A percentile compares a stretch with the other conserved stretches of the same genome.
Conservation (phyloP, 2,888 invertebrate species). For the Cheilosia impressa region DNA sequence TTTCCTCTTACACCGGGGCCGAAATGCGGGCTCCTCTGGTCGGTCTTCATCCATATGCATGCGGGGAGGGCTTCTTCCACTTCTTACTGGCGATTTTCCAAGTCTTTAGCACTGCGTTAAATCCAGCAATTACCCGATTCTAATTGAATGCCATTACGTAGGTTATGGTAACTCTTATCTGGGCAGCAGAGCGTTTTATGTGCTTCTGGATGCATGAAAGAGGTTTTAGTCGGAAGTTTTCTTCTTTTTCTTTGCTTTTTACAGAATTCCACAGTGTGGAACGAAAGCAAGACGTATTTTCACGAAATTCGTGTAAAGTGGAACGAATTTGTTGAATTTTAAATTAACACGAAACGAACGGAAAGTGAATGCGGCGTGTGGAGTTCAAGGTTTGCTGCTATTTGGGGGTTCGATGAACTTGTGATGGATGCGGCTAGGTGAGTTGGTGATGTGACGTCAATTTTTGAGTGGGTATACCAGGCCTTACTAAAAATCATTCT, state of each 20-base stretch:
- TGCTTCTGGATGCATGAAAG: slow-evolving; percentile 72
- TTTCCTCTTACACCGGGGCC: neutral
- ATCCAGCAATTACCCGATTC: slow-evolving; percentile 74
- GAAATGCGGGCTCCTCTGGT: neutral
- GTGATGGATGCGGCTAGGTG: too few relatives aligned
- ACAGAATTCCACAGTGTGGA: slow-evolving; percentile 30
- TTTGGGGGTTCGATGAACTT: neutral
- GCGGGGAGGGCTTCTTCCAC: neutral
- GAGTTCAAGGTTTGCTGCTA: neutral
- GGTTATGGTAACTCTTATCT: slow-evolving; percentile 61
- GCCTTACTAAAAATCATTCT: too few relatives aligned
- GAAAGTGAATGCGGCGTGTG: neutral
- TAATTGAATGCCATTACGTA: slow-evolving; percentile 74
- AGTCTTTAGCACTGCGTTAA: slow-evolving; percentile 75
- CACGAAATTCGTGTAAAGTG: neutral
- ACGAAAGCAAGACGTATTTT: slow-evolving; percentile 10
- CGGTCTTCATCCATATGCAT: slow-evolving; percentile 4
- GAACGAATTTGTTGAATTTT: slow-evolving; percentile 20
- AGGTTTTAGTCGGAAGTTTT: slow-evolving; percentile 50
- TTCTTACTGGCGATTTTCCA: slow-evolving; percentile 69
- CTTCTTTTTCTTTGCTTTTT: slow-evolving; percentile 2
- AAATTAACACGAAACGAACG: slow-evolving; percentile 2
- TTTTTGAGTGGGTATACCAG: too few relatives aligned
- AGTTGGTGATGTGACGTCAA: neutral
- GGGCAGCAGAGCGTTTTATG: slow-evolving; percentile 69